Conservation (phyloP, 2,797 vertebrate species). For the Eulemur albifrons region DNA sequence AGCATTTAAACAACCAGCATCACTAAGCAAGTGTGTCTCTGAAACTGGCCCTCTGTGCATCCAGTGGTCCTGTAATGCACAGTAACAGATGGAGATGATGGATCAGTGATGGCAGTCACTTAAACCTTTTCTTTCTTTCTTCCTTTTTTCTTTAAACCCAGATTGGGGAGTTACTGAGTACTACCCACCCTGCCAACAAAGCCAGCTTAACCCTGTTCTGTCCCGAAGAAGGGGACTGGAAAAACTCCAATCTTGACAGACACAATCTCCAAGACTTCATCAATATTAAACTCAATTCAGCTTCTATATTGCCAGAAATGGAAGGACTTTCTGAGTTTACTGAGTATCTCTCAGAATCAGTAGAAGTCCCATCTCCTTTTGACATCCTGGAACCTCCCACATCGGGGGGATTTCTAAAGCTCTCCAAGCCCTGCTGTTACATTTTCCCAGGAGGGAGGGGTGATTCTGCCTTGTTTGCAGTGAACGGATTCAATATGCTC, state of each 20-base stretch:
- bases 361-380: constrained; percentile 96
- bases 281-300: constrained; percentile 96
- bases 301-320: constrained; percentile 96
- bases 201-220: constrained; percentile 95
- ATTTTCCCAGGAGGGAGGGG: constrained; percentile 97
- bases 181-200: constrained; percentile 97
- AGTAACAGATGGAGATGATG: neutral
- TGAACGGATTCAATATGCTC: constrained; percentile 99
- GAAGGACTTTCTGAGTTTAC: constrained; percentile 99
- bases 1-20: neutral
- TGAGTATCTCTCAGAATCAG: constrained; percentile 97
- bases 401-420: constrained; percentile 96
- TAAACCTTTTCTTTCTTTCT: constrained; percentile 29
- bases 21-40: neutral
- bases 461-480: constrained; percentile 96
- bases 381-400: constrained; percentile 97
- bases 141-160: constrained; percentile 78
- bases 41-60: neutral
- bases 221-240: constrained; percentile 97
- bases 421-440: constrained; percentile 98
- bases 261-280: constrained; percentile 99
- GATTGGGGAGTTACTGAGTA: constrained; percentile 97
- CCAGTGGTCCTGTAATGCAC: neutral
- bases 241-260: constrained; percentile 97
- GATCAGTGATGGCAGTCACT: neutral